A percentile compares a stretch with the other conserved stretches of the same genome.
These are phyloP conservation scores for Ceratina australensis DNA, from an alignment of 1,140 invertebrate species.

Conservation along the genomic window DNA sequence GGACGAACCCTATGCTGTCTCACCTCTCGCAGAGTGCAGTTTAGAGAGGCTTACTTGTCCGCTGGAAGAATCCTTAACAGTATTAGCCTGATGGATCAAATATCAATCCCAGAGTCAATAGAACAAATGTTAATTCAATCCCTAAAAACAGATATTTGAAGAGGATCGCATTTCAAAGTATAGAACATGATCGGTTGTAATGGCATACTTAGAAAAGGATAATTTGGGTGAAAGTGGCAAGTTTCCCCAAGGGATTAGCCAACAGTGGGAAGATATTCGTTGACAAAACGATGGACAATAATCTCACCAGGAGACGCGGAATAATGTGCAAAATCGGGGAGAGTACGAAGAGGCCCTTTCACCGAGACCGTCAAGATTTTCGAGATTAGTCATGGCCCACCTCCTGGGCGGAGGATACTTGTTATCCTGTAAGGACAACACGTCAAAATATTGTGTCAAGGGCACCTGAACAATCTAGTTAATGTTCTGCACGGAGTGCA, in stretches of 20 bases:
- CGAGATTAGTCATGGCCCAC: constrained; percentile 30
- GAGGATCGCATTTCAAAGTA: background rate
- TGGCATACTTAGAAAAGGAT: background rate
- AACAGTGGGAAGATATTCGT: constrained; percentile 26
- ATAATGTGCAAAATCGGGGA: constrained; percentile 13
- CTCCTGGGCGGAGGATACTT: constrained; percentile 20
- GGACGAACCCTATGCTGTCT: constrained; percentile 2
- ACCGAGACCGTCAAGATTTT: constrained; percentile 30
- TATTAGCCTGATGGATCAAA: background rate
- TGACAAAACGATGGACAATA: constrained; percentile 62
- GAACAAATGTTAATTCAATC: too few relatives aligned
- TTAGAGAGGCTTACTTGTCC: background rate
- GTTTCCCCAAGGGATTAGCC: background rate
- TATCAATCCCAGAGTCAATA: too few relatives aligned
- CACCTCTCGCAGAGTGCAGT: too few relatives aligned
- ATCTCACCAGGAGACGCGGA: constrained; percentile 37
- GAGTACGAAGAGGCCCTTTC: constrained; percentile 38
- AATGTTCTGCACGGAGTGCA: background rate
- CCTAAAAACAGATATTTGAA: too few relatives aligned
- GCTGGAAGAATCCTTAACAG: background rate
- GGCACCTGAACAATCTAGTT: constrained; percentile 31
- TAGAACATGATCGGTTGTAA: background rate
- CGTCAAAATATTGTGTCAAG: constrained; percentile 73
- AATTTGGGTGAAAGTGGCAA: background rate
- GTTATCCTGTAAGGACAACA: constrained; percentile 8